Percentiles rank a stretch among this genome's conserved stretches.
Conservation (phyloP, 2,113 vertebrate genomes). For the Eurypyga helias region DNA sequence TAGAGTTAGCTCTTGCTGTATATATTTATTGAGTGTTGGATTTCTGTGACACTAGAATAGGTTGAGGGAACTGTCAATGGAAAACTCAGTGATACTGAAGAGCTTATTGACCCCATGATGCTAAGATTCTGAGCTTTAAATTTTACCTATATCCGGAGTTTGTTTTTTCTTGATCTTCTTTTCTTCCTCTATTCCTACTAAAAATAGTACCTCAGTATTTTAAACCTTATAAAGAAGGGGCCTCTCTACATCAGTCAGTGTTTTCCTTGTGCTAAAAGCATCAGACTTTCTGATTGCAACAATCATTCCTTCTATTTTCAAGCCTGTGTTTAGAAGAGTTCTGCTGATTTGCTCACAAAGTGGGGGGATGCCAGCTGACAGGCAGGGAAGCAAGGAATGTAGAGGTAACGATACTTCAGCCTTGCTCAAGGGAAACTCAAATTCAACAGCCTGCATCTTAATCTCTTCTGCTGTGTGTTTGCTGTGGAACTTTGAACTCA, state of each 20-base stretch:
- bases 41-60: conserved; percentile 1
- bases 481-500: neutral
- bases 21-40: conserved; percentile 3
- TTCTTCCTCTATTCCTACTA: neutral
- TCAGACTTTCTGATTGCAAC: neutral
- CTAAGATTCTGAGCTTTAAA: conserved; percentile 23
- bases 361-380: neutral
- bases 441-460: neutral
- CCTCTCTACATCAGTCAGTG: neutral
- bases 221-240: neutral
- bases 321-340: neutral
- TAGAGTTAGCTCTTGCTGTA: neutral
- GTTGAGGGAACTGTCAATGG: neutral
- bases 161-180: neutral
- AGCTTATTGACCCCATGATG: conserved; percentile 17
- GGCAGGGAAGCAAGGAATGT: neutral
- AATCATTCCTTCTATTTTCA: neutral
- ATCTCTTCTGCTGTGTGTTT: neutral
- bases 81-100: conserved; percentile 36
- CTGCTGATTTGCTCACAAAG: neutral
- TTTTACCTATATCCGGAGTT: neutral
- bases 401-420: neutral
- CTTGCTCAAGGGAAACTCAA: neutral
- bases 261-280: neutral
- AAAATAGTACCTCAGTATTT: neutral